phyloP scores from a whole-genome alignment of 2,113 vertebrate species.

The Accipiter cooperii region DNA sequence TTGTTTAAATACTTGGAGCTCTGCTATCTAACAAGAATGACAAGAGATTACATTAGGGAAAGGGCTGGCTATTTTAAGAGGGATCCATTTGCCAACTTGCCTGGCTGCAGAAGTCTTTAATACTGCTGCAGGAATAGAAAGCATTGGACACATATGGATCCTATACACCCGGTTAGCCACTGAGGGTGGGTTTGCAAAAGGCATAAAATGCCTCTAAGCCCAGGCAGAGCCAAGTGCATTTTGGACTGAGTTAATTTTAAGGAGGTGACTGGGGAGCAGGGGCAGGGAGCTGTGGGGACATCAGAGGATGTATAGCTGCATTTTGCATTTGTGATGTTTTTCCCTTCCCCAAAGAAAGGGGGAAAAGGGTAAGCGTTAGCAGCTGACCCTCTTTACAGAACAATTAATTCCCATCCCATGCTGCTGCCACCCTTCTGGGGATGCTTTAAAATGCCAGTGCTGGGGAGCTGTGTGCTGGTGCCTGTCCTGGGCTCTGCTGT shows the following conservation, averaged over 20 bases:
- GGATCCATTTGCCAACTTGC: background rate
- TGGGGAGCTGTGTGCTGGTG: background rate
- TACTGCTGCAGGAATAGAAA: background rate
- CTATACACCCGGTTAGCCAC: fast-evolving
- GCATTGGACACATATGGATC: fast-evolving
- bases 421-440: background rate
- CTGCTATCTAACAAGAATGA: background rate
- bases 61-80: background rate
- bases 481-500: background rate
- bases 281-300: background rate
- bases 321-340: background rate
- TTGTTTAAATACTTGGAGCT: background rate
- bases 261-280: background rate
- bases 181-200: background rate
- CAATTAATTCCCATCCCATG: background rate
- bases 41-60: background rate
- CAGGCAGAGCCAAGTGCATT: background rate
- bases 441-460: background rate
- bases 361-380: fast-evolving
- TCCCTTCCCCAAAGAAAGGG: too few species aligned
- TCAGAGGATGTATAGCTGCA: background rate
- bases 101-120: background rate
- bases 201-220: background rate
- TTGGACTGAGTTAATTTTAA: background rate
- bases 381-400: background rate